Percentiles rank a stretch among this genome's conserved stretches.
Evolutionary conservation across 2,888 invertebrate species (phyloP).

Genomic region (Calliphora vomitoria): DNA sequence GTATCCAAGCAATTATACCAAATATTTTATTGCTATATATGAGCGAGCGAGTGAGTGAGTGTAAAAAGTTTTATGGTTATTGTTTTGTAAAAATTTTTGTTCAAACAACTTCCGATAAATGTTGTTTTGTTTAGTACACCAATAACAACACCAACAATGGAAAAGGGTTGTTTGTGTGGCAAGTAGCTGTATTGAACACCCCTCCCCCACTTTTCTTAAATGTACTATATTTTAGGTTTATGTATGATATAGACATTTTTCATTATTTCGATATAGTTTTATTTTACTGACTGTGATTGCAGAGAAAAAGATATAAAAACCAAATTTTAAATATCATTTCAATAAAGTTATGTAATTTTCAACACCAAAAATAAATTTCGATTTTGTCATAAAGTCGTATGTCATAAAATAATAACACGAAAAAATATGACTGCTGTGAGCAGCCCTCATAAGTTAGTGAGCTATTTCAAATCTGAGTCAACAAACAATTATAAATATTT

Average conservation of each 20-base stretch:
- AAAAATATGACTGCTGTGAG: too few species aligned
- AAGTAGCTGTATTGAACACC: constrained; percentile 21
- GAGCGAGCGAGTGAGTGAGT: background rate
- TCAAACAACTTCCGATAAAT: constrained; percentile 56
- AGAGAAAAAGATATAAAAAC: background rate
- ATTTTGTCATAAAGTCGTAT: too few species aligned
- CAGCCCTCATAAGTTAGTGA: too few species aligned
- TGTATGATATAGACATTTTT: constrained; percentile 36
- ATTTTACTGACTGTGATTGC: background rate
- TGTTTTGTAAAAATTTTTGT: constrained; percentile 53
- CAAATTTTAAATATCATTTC: background rate
- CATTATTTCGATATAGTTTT: constrained; percentile 28
- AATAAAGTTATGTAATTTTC: too few species aligned
- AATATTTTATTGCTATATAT: constrained; percentile 28
- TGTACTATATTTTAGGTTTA: background rate
- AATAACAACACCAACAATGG: constrained; percentile 10
- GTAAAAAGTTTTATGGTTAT: constrained; percentile 68
- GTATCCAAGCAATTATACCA: constrained; percentile 51
- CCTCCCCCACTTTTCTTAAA: background rate
- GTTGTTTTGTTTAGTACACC: constrained; percentile 20
- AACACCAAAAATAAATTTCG: too few species aligned
- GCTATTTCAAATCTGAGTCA: too few species aligned
- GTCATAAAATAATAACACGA: too few species aligned
- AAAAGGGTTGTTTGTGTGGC: constrained; percentile 19
- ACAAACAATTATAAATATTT: too few species aligned